These are phyloP conservation scores for Triplophysa siluroides DNA, from an alignment of 2,113 vertebrate species.

Conservation along the genomic window DNA sequence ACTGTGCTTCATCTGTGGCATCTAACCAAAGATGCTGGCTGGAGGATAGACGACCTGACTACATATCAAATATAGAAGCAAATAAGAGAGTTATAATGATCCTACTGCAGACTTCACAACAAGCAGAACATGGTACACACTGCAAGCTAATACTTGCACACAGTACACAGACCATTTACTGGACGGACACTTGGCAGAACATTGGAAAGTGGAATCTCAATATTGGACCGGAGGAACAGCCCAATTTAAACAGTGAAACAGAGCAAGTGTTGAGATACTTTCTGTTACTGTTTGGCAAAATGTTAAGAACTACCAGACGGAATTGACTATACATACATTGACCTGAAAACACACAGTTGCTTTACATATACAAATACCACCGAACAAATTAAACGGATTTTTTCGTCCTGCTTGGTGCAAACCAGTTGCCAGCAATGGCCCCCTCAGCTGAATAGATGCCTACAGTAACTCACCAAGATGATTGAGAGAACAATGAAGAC, in stretches of 20 bases:
- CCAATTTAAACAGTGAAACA: background rate
- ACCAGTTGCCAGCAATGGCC: background rate
- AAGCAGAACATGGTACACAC: background rate
- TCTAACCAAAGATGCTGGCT: conserved; percentile 24
- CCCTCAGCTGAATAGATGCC: conserved; percentile 4
- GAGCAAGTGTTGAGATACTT: background rate
- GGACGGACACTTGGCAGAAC: conserved; percentile 12
- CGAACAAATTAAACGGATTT: background rate
- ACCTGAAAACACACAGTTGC: conserved; percentile 17
- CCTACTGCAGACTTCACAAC: background rate
- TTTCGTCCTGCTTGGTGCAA: background rate
- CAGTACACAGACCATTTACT: conserved; percentile 24
- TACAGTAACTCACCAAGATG: conserved; percentile 30
- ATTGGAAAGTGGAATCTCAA: conserved; percentile 6
- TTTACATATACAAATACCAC: conserved; percentile 32
- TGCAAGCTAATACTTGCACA: conserved; percentile 12
- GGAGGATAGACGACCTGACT: conserved; percentile 2
- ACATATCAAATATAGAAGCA: conserved; percentile 2
- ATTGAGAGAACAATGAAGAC: conserved; percentile 24
- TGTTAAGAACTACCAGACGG: background rate
- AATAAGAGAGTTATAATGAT: background rate
- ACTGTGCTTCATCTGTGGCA: conserved; percentile 16
- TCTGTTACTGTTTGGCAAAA: conserved; percentile 12
- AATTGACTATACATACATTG: background rate
- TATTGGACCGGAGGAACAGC: background rate